Base-by-base conservation (phyloP, 2,888 invertebrate genomes). In the Glaucopsyche alexis region DNA sequence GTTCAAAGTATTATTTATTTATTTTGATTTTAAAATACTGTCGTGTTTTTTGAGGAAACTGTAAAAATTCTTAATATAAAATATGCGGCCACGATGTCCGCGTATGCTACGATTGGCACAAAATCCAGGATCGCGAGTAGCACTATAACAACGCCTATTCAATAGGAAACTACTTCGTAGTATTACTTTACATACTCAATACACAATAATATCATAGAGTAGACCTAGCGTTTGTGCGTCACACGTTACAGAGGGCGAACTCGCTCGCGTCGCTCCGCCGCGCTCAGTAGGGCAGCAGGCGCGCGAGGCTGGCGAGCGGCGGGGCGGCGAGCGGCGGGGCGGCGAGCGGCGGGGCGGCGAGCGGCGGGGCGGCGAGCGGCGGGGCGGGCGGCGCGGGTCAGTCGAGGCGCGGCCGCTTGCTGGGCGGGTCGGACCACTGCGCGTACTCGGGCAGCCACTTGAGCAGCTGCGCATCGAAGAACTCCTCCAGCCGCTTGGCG, bases 381-480 rank as follows among this genome's bases (percentile, higher is more conserved):
- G 69, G 74, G 74, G 72, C 74, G 73, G 74, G 72, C 49, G 65
- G 60, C 72, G 76, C 67, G 70, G 66, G 71, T 85, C 87, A 87
- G 80, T 86, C 84, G 71, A 75, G 40, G 71, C 88, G 86, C 74
- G 82, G 49, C 64, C 89, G 87, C 87, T 90, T 89, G 81, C 78
- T 72, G 75, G 89, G 86, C 76, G 88, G 86, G 78, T 85, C 86
- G 83, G 80, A 78, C 89, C 89, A 94, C 82, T 94, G 94, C 40
- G 95, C 95, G 87, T 95, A 96, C 83, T 95, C 95, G 2, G 97
- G 97, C 80, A 97, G 91, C 95, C 96, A 97, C 87, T 97, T 97
- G 72, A 94, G 85, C 77, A 97, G 92, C 84, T 97, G 95, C 82
- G 96, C 95, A 82, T 97, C 97, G 86, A 97, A 97, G 91, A 97